Base-by-base conservation (phyloP, 2,113 vertebrate genomes). In the Phylloscopus trochilus region DNA sequence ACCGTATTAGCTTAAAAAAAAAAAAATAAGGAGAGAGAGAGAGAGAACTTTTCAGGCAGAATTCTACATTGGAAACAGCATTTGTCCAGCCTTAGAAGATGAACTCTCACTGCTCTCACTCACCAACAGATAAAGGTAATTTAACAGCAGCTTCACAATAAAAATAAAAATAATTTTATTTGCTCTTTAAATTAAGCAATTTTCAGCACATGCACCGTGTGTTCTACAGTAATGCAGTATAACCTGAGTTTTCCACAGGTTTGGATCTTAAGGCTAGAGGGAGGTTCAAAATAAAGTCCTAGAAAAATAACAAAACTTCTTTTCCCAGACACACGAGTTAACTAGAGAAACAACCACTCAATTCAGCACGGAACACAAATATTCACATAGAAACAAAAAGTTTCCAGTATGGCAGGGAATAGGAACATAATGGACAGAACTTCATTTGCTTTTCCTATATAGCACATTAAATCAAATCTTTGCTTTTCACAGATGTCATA, bases 251-350 rank as follows among this genome's bases (percentile, higher is more conserved):
- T 16, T 68, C 84, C 27, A 44, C 21, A 58, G 5, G 6, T 87
- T 87, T 62, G 12, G 27, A 43, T 46, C 26, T 84, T 15, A 56
- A 37, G 16, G 35, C 21, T 26, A 70, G 9, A 74, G 5, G 8
- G 8, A 52, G 3, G 15, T 68, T 72, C 68, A 85, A 76, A 84
- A 64, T 31, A 21, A 64, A 74, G 15, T 27, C n/a, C 21, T 35
- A 43, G 47, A 27, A 43, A 56, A 90, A 63, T 74, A 51, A 37
- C 3, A 10, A 72, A 64, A n/a, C 8, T 22, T 6, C 19, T 83
- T 62, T 52, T 18, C 35, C 1, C 0, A 51, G 31, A 37, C 3
- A 2, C 26, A 22, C 2, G 2, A 75, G 17, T 43, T 47, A 33
- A 18, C 10, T 14, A 53, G 19, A 72, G 43, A 90, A 81, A 24